Base-by-base conservation (phyloP, 2,888 invertebrate species). In the Pogonocherus hispidulus region DNA sequence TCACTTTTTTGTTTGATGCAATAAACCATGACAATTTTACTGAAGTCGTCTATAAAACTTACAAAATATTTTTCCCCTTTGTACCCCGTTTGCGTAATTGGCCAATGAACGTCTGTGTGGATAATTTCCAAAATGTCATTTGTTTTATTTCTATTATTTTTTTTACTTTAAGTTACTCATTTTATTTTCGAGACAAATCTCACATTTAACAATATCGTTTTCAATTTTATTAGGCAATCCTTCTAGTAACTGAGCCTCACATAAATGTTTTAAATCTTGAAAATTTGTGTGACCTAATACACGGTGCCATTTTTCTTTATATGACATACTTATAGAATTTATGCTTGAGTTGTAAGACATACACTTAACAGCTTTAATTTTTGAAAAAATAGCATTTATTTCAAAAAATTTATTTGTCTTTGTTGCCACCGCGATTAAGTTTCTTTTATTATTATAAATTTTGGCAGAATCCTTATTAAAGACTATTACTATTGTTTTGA, bases 1-100 rank as follows among this genome's bases (percentile, higher is more conserved):
- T 56, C n/a, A 18, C 4, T 3, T 14, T 49, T 49, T 9, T 14
- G 14, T 49, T 49, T 49, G 8, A 49, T 49, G 22, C 49, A 49
- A 11, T 49, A 49, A 19, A 49, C 49, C 19, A 20, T 19, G 11
- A 3, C 18, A 18, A 49, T 6, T 20, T 49, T 19, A 49, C 49
- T 49, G 19, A 20, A 49, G 19, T 22, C 49, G 19, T 49, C 49
- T 8, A 49, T 49, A 22, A 49, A 49, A 20, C 18, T 49, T 19
- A 49, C 20, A 18, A 49, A 49, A 20, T 49, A 49, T 19, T 49
- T 49, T 49, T 49, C 49, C 19, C 49, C 49, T 5, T 22, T 4
- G 19, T 20, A 49, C 1, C 49, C 49, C 19, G 20, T 5, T 19
- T 9, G 11, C 11, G 4, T 22, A 18, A 49, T 20, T 2, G 49